Evolutionary conservation across 2,113 vertebrate species (phyloP).

Genomic region (Ictalurus furcatus): DNA sequence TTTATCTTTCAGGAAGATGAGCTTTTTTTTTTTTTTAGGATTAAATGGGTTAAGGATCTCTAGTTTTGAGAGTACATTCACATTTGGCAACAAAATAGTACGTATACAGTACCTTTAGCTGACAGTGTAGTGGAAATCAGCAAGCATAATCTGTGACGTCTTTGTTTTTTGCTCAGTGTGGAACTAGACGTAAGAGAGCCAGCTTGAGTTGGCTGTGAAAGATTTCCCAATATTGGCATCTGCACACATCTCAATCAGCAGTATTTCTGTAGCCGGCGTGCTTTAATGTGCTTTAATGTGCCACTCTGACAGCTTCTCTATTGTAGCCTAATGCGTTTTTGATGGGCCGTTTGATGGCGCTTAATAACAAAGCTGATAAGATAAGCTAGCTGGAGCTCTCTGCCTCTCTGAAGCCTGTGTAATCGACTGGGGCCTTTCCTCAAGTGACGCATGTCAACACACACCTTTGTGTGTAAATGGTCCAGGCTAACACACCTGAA

Average conservation of each 20-base stretch:
- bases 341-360: conserved; percentile 79
- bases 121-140: neutral
- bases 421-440: conserved; percentile 53
- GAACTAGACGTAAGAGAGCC: neutral
- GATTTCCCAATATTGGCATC: conserved; percentile 43
- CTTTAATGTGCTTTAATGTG: conserved; percentile 65
- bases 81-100: neutral
- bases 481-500: conserved; percentile 75
- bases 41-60: neutral
- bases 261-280: conserved; percentile 56
- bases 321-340: conserved; percentile 76
- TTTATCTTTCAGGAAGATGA: neutral
- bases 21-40: neutral
- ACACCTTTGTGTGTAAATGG: conserved; percentile 64
- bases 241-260: conserved; percentile 70
- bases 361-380: conserved; percentile 79
- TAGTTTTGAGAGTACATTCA: neutral
- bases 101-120: no score
- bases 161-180: neutral
- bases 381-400: conserved; percentile 67
- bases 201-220: neutral
- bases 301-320: conserved; percentile 57
- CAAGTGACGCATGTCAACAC: conserved; percentile 65
- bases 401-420: conserved; percentile 52
- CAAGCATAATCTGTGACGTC: neutral